Evolutionary conservation across 2,888 invertebrate genomes (phyloP).

Genomic region (Hermaeophaga mercurialis): DNA sequence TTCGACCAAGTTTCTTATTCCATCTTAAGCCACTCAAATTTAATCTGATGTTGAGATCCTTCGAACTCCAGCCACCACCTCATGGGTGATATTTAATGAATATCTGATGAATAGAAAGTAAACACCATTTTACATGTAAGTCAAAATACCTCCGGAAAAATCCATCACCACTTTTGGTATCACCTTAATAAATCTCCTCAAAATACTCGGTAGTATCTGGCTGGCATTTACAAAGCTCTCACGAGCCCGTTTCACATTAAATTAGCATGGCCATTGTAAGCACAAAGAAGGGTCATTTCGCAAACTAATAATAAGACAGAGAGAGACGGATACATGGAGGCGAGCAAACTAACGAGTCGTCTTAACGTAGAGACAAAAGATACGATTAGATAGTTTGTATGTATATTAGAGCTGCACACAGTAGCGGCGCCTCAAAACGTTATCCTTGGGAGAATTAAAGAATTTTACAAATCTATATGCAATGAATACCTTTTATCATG

Average conservation of each 20-base stretch:
- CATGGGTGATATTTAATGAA: too few relatives aligned
- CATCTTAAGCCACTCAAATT: too few relatives aligned
- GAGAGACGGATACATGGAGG: conserved; percentile 16
- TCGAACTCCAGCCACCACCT: too few relatives aligned
- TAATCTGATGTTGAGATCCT: too few relatives aligned
- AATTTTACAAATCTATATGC: too few relatives aligned
- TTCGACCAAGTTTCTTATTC: too few relatives aligned
- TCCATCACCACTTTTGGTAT: background rate
- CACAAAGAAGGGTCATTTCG: conserved; percentile 39
- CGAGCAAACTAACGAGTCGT: conserved; percentile 32
- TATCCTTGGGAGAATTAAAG: too few relatives aligned
- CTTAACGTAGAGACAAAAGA: conserved; percentile 51
- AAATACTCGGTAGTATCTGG: background rate
- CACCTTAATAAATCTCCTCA: background rate
- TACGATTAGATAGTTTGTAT: conserved; percentile 57
- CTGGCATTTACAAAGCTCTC: conserved; percentile 24
- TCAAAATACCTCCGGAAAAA: background rate
- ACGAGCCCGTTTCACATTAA: conserved; percentile 43
- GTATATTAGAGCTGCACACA: conserved; percentile 45
- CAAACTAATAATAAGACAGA: conserved; percentile 29
- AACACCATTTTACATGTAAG: too few relatives aligned
- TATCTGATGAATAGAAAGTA: too few relatives aligned
- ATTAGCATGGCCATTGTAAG: conserved; percentile 45
- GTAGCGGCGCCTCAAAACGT: too few relatives aligned
- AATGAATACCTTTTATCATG: too few relatives aligned